Evolutionary conservation across 2,113 vertebrate genomes (phyloP).

Genomic region (Marmota flaviventris): DNA sequence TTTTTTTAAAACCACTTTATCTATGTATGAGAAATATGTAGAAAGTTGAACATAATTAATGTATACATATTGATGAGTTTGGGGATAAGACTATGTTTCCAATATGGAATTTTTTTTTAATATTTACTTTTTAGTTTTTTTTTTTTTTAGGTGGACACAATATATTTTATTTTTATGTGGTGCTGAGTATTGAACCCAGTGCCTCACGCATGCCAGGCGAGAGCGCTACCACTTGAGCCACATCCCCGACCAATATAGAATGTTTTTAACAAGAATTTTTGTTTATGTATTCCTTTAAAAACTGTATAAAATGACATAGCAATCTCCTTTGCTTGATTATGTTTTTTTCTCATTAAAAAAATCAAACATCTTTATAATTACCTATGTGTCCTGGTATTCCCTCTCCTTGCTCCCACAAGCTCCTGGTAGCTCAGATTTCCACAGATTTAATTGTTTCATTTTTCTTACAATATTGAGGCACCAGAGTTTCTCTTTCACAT

Average conservation of each 20-base stretch:
- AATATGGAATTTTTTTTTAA: neutral
- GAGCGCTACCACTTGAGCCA: too few relatives aligned
- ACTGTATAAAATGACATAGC: neutral
- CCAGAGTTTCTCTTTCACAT: neutral
- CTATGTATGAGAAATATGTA: too few relatives aligned
- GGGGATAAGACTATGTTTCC: neutral
- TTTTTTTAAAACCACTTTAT: neutral
- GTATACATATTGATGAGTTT: neutral
- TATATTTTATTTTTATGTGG: too few relatives aligned
- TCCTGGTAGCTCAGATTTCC: neutral
- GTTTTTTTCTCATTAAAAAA: neutral
- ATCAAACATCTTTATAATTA: slow-evolving; percentile 13
- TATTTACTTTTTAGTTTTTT: too few relatives aligned
- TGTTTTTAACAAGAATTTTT: neutral
- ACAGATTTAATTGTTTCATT: neutral
- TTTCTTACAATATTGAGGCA: neutral
- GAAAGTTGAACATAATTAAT: neutral
- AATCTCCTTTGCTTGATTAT: neutral
- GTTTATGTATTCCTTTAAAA: neutral
- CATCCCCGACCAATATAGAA: neutral
- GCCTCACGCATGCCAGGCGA: too few relatives aligned
- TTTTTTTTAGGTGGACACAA: too few relatives aligned
- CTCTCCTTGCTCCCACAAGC: neutral
- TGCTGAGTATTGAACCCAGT: too few relatives aligned
- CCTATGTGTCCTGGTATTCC: neutral